Percentiles rank a stretch among this genome's conserved stretches.
Evolutionary conservation across 1,140 invertebrate genomes (phyloP).

Genomic region (Heterodera carotae): DNA sequence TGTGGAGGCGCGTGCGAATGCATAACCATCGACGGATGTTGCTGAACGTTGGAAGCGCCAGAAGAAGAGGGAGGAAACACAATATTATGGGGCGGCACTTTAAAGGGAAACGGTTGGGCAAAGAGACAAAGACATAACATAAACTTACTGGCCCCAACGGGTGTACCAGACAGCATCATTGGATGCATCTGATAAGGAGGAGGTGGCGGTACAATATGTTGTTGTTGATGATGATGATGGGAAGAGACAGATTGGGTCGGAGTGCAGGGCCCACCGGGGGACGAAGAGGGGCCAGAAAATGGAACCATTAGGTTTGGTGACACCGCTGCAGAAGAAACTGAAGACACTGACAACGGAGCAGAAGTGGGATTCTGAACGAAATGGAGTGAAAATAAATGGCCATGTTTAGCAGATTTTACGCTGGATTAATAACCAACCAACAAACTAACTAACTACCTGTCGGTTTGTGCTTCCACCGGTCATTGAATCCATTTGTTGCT

Average conservation of each 20-base stretch:
- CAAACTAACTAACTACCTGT: neutral
- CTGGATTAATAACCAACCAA: too few relatives aligned
- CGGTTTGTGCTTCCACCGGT: neutral
- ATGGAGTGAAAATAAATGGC: neutral
- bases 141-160: neutral
- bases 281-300: constrained; percentile 18
- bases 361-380: neutral
- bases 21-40: neutral
- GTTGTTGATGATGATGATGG: constrained; percentile 1
- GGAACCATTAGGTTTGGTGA: neutral
- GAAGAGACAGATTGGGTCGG: neutral
- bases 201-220: neutral
- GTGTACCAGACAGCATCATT: neutral
- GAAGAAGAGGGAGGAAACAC: neutral
- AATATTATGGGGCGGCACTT: neutral
- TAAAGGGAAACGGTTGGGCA: neutral
- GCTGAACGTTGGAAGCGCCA: neutral
- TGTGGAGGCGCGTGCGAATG: neutral
- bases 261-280: neutral
- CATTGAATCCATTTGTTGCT: neutral
- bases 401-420: neutral
- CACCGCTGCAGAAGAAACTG: neutral
- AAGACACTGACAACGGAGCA: neutral
- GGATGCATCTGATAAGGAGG: constrained; percentile 20
- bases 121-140: neutral